A percentile compares a stretch with the other conserved stretches of the same genome.
These are phyloP conservation scores for Halcyon badia DNA, from an alignment of 2,797 vertebrate species.

Conservation along the genomic window DNA sequence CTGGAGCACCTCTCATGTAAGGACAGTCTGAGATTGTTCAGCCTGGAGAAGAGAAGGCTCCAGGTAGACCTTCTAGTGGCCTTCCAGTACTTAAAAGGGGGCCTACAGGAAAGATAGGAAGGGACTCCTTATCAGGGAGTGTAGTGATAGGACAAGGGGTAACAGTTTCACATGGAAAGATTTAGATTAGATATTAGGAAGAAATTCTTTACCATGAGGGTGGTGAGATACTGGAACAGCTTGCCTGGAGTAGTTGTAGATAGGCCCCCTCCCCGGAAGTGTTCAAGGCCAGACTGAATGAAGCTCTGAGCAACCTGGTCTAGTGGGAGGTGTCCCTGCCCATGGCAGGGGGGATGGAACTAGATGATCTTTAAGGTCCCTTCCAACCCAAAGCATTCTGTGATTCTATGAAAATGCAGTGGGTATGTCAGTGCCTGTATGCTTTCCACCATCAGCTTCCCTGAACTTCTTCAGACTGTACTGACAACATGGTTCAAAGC, in stretches of 20 bases:
- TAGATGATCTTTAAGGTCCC: not conserved
- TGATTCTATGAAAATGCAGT: not conserved
- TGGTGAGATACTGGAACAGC: not conserved
- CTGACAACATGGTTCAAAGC: rapidly evolving
- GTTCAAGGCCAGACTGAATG: not conserved
- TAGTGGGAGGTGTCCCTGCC: not conserved
- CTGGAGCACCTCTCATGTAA: not conserved
- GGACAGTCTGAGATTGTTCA: not conserved
- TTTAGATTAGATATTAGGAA: not conserved
- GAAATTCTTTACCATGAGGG: not conserved
- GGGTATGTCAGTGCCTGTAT: not conserved
- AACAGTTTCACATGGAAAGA: not conserved
- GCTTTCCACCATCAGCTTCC: not conserved
- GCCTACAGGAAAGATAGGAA: not conserved
- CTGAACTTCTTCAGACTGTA: not conserved
- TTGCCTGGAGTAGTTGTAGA: not conserved
- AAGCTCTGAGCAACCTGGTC: too few species aligned
- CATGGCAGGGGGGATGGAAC: too few species aligned
- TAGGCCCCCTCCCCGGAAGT: not conserved
- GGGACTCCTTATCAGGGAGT: not conserved
- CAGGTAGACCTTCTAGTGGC: not conserved
- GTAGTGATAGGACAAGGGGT: not conserved
- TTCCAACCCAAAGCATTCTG: not conserved
- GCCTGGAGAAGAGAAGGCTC: not conserved
- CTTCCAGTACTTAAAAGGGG: not conserved